Evolutionary conservation across 2,797 vertebrate genomes (phyloP).

Genomic region (Tapirus indicus): DNA sequence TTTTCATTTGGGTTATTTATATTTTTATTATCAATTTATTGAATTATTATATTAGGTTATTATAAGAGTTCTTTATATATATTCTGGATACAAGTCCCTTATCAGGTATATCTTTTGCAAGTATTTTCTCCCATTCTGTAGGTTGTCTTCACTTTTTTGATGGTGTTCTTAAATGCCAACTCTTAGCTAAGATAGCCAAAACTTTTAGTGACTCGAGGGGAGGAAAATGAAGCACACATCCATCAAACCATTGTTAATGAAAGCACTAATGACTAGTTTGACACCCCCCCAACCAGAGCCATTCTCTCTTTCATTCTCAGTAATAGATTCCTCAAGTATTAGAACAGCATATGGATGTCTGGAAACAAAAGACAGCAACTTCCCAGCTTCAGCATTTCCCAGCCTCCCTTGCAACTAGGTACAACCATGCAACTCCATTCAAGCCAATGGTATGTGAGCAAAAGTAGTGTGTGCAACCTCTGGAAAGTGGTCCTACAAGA

Average conservation of each 20-base stretch:
- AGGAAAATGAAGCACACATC: background rate
- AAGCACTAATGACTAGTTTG: background rate
- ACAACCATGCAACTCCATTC: background rate
- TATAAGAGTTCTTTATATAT: background rate
- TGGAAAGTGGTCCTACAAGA: background rate
- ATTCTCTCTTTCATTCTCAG: background rate
- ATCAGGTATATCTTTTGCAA: background rate
- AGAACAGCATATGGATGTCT: background rate
- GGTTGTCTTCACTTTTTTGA: background rate
- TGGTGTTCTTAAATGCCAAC: background rate
- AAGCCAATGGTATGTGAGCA: background rate
- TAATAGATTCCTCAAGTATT: background rate
- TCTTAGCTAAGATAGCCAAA: conserved; percentile 15
- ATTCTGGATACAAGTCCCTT: background rate
- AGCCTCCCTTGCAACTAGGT: background rate
- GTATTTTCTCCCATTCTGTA: background rate
- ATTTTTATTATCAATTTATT: background rate
- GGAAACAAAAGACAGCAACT: background rate
- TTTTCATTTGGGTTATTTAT: background rate
- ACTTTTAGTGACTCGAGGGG: background rate
- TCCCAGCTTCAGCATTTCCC: background rate
- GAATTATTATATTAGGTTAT: no score
- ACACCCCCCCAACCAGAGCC: background rate
- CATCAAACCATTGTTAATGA: background rate
- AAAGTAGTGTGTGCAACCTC: background rate